phyloP scores from a whole-genome alignment of 2,113 vertebrate species.

The Lophochroa leadbeateri region DNA sequence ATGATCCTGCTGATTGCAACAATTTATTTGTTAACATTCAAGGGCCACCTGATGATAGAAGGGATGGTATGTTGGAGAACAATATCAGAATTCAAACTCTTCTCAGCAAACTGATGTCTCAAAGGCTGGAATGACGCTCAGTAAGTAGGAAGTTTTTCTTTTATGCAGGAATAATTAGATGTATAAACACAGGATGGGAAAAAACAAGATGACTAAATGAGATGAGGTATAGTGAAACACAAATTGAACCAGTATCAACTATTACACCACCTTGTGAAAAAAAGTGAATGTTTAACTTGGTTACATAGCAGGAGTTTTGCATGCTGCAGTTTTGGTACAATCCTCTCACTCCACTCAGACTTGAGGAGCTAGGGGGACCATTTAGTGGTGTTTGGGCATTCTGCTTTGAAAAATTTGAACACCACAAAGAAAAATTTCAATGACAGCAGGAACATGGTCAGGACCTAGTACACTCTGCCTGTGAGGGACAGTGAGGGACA shows the following conservation, averaged over 20 bases:
- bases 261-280: neutral
- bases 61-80: neutral
- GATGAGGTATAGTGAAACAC: neutral
- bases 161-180: neutral
- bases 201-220: neutral
- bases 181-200: neutral
- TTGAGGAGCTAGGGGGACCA: neutral
- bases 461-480: neutral
- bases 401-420: neutral
- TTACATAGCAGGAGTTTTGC: neutral
- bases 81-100: neutral
- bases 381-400: neutral
- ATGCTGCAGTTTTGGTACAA: neutral
- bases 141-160: neutral
- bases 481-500: no score
- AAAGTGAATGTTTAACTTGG: neutral
- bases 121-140: neutral
- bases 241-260: neutral
- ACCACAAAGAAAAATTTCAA: neutral
- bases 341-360: neutral
- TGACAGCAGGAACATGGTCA: neutral
- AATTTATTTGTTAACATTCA: neutral
- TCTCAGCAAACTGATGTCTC: neutral
- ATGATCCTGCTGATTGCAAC: neutral
- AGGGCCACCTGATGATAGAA: neutral